Evolutionary conservation across 2,797 vertebrate genomes (phyloP).

Genomic region (Pseudochirops corinnae): DNA sequence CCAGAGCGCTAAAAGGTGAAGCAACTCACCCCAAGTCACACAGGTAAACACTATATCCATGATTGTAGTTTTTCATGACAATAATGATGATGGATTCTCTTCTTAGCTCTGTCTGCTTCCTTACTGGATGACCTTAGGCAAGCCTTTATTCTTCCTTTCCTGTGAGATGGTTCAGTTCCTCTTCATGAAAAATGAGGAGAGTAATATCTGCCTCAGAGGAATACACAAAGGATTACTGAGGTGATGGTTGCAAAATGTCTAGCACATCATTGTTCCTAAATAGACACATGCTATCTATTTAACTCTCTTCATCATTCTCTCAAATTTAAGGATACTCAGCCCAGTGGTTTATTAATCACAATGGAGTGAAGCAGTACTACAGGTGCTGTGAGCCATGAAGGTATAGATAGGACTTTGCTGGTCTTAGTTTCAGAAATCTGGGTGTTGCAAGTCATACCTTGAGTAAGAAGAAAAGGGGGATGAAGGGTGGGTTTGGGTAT

Average conservation of each 20-base stretch:
- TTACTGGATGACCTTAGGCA: neutral
- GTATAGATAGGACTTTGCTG: neutral
- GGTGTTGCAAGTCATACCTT: conserved; percentile 15
- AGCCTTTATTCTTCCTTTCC: neutral
- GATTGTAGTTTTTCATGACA: neutral
- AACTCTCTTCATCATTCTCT: neutral
- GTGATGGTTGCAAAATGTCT: neutral
- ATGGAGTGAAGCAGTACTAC: neutral
- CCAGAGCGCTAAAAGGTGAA: neutral
- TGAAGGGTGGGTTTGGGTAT: neutral
- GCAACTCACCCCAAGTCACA: neutral
- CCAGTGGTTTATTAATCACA: conserved; percentile 34
- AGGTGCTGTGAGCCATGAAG: conserved; percentile 39
- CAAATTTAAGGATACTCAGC: conserved; percentile 40
- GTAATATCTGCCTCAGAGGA: neutral
- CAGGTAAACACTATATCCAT: neutral
- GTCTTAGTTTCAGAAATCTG: conserved; percentile 51
- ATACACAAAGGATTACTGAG: neutral
- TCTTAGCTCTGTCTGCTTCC: neutral
- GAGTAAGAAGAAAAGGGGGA: neutral
- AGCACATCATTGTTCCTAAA: neutral
- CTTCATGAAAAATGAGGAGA: conserved; percentile 29
- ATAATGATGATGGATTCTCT: neutral
- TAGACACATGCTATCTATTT: neutral
- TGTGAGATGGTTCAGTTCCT: conserved; percentile 1